A percentile compares a stretch with the other conserved stretches of the same genome.
Conservation (phyloP, 2,113 vertebrate species). For the Perca flavescens region DNA sequence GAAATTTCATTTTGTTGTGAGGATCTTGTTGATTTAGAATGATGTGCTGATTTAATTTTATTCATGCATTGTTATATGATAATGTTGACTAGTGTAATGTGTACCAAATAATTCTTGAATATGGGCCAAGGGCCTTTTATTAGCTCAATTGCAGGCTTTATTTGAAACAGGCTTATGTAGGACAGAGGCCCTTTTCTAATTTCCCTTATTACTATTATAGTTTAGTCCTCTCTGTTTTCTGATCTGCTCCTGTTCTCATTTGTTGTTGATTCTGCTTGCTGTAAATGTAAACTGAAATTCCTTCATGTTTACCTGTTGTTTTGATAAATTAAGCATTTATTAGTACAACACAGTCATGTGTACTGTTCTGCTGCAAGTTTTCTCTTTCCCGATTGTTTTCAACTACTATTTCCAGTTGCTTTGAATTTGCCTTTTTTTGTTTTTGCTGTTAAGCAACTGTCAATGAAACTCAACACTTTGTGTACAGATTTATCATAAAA, state of each 20-base stretch:
- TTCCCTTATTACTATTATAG: background rate
- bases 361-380: no score
- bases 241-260: background rate
- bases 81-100: background rate
- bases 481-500: background rate
- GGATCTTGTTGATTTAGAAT: constrained; percentile 11
- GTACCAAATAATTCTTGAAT: background rate
- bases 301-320: no score
- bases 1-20: background rate
- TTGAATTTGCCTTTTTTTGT: background rate
- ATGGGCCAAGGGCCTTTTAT: background rate
- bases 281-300: background rate
- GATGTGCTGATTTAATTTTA: background rate
- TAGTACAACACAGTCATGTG: background rate
- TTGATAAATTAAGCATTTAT: background rate
- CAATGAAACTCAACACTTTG: background rate
- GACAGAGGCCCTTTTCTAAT: background rate
- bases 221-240: background rate
- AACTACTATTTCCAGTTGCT: background rate
- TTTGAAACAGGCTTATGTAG: background rate
- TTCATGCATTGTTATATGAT: constrained; percentile 1
- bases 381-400: no score
- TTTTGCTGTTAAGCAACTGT: background rate
- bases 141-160: background rate
- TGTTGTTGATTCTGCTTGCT: background rate